phyloP scores from a whole-genome alignment of 2,888 invertebrate species.

The Magallana nippona region DNA sequence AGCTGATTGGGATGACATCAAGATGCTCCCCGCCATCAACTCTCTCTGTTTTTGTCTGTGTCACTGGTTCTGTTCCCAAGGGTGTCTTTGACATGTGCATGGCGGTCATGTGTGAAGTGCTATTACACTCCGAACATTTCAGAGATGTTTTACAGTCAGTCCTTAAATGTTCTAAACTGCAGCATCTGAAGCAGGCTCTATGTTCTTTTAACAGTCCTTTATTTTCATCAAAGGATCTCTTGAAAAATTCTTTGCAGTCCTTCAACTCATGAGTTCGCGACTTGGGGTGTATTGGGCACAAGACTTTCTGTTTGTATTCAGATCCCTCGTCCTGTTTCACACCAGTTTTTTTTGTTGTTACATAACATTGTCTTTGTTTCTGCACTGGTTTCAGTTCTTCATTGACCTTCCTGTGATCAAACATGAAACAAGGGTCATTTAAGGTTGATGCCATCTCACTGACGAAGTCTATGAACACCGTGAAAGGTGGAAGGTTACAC shows the following conservation, averaged over 20 bases:
- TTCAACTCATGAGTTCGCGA: neutral
- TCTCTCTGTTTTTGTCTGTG: neutral
- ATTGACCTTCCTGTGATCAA: neutral
- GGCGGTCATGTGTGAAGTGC: neutral
- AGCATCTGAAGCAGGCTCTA: slow-evolving; percentile 17
- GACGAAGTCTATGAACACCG: neutral
- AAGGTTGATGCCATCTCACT: slow-evolving; percentile 13
- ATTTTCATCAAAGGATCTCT: slow-evolving; percentile 6
- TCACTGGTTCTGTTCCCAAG: neutral
- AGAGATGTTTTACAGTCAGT: slow-evolving; percentile 13
- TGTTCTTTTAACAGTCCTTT: neutral
- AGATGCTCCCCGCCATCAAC: slow-evolving; percentile 9
- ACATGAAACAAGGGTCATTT: slow-evolving; percentile 22
- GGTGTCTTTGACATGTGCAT: neutral
- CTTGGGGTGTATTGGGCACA: slow-evolving; percentile 6
- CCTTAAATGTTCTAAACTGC: neutral
- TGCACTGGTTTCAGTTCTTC: neutral
- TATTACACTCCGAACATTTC: slow-evolving; percentile 1
- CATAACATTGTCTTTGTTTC: slow-evolving; percentile 2
- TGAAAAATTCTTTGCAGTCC: slow-evolving; percentile 17
- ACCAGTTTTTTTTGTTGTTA: neutral
- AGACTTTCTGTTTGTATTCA: neutral
- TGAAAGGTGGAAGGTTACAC: slow-evolving; percentile 30
- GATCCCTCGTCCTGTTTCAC: neutral
- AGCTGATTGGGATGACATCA: neutral